Evolutionary conservation across 2,797 vertebrate genomes (phyloP), one percentile per base, ranked within the genome.

Genomic region (Parauchenoglanis ngamensis): DNA sequence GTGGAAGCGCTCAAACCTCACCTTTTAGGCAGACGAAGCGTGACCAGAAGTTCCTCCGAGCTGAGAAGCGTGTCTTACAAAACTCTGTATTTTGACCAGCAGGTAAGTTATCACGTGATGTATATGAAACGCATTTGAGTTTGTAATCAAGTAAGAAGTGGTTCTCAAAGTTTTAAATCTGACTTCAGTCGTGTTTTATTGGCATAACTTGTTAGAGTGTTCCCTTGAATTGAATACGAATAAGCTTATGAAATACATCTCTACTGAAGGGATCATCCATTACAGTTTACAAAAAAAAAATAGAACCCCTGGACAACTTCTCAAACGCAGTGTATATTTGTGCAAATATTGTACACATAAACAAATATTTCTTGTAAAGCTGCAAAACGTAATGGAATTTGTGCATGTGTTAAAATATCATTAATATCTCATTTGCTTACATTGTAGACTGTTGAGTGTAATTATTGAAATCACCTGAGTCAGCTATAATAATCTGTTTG

Each of bases 41-140:
- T 87, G 1, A 86, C 79, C 1, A 52, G 61, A 2, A 80, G 80
- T 15, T 44, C 3, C 75, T 76, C 91, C 65, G 2, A 78, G 0
- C 87, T 91, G 6, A 88, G 87, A 61, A 49, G 86, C 21, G 89
- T 96, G 89, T 93, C 28, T 90, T 96, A 96, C 89, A 82, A 94
- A 44, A 96, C 95, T 0, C 23, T 93, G 0, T 96, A 96, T 85
- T 95, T 95, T 91, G 93, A 95, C 25, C 96, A 96, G 90, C 94
- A 93, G 95, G 96, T 96, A 91, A 94, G 95, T 93, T 57, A 44
- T 44, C 56, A 76, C 57, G 57, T 85, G 81, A 83, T 7, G 7
- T 65, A 1, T 5, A 2, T 46, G 11, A n/a, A 7, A 7, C 0
- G 17, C 61, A 28, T 4, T 49, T 17, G 19, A 78, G 52, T 56